A percentile compares a stretch with the other conserved stretches of the same genome.
Evolutionary conservation across 2,113 vertebrate species (phyloP).

Genomic region (Cynocephalus volans): DNA sequence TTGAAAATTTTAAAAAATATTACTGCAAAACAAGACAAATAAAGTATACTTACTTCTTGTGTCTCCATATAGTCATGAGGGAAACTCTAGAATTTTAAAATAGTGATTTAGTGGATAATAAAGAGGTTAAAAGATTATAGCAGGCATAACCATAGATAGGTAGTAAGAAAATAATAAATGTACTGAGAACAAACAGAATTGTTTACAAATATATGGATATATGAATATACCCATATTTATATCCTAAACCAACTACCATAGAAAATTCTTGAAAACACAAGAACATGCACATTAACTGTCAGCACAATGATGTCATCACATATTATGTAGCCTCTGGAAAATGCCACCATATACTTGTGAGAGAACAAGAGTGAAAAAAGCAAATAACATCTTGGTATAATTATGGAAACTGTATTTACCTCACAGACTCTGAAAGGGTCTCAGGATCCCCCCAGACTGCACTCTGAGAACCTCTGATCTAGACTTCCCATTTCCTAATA

Average conservation of each 20-base stretch:
- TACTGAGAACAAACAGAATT: not conserved
- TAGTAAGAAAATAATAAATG: not conserved
- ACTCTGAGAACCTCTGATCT: not conserved
- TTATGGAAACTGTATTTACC: not conserved
- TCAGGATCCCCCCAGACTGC: not conserved
- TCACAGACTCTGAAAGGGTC: not conserved
- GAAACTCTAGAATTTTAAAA: constrained; percentile 29
- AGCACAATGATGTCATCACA: not conserved
- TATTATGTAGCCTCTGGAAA: not conserved
- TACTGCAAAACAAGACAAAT: not conserved
- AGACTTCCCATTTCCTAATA: constrained; percentile 7
- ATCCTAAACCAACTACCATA: not conserved
- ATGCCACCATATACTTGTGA: not conserved
- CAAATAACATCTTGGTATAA: not conserved
- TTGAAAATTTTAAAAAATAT: not conserved
- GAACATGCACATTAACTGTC: not conserved
- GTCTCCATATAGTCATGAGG: not conserved
- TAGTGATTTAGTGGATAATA: not conserved
- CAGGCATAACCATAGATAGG: not conserved
- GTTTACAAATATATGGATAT: not conserved
- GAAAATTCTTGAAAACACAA: constrained; percentile 37
- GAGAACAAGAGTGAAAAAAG: not conserved
- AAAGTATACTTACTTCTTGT: not conserved
- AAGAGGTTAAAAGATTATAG: not conserved
- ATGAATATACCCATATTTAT: not conserved